Conservation (phyloP, 2,113 vertebrate species). For the Xiphophorus maculatus region DNA sequence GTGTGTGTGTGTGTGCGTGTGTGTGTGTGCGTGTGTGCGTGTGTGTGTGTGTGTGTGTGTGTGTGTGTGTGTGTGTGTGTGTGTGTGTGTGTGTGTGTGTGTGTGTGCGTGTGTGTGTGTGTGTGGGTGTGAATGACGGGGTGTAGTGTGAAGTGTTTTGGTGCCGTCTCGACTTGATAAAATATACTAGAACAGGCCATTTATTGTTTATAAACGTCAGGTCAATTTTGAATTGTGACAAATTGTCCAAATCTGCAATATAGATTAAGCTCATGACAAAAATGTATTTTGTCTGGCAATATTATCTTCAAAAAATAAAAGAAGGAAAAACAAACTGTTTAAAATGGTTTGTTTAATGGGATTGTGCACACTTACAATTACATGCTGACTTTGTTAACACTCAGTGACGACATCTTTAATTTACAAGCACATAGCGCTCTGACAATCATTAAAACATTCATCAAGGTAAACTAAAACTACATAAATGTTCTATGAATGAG, state of each 20-base stretch:
- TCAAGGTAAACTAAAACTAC: constrained; percentile 27
- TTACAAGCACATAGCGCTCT: constrained; percentile 34
- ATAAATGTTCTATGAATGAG: constrained; percentile 28
- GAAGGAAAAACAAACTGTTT: constrained; percentile 17
- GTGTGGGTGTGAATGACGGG: no score
- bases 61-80: no score
- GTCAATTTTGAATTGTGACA: neutral
- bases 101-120: no score
- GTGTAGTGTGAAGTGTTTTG: no score
- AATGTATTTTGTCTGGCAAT: neutral
- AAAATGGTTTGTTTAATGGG: constrained; percentile 62
- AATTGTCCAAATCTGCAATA: neutral
- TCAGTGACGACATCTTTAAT: constrained; percentile 35
- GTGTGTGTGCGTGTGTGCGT: no score
- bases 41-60: no score
- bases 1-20: no score
- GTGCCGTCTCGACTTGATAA: no score
- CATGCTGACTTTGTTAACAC: constrained; percentile 60
- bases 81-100: no score
- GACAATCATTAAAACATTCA: constrained; percentile 34
- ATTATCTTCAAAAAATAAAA: neutral
- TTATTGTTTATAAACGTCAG: no score
- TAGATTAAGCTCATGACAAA: neutral
- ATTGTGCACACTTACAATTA: constrained; percentile 56
- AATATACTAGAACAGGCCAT: no score